phyloP scores from a whole-genome alignment of 2,113 vertebrate genomes.

The Apus apus region DNA sequence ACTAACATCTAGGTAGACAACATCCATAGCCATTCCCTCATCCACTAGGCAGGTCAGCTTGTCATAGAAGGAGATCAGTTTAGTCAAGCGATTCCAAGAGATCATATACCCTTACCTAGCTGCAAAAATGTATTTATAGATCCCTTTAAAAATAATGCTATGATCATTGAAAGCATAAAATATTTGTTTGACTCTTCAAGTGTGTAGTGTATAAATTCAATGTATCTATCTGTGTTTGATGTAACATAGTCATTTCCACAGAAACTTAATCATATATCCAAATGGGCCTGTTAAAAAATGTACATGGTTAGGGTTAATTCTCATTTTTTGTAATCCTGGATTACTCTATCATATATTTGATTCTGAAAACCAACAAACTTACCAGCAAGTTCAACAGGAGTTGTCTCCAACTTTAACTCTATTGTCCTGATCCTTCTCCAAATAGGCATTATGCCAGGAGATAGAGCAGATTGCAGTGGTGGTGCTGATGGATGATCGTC shows the following conservation, averaged over 20 bases:
- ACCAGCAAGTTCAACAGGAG: neutral
- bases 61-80: neutral
- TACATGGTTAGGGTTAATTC: rapidly evolving
- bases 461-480: neutral
- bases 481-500: slow-evolving; percentile 19
- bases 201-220: neutral
- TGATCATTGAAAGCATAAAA: neutral
- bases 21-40: neutral
- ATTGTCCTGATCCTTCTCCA: neutral
- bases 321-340: neutral
- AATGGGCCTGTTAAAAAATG: neutral
- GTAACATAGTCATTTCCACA: neutral
- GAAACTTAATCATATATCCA: neutral
- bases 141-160: neutral
- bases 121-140: neutral
- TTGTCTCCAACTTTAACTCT: neutral
- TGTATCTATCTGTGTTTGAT: neutral
- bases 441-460: neutral
- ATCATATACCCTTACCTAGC: neutral
- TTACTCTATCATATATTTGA: neutral
- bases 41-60: neutral
- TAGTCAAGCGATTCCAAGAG: neutral
- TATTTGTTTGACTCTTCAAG: neutral
- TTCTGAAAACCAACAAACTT: neutral
- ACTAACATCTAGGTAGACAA: neutral